Conservation (phyloP, 2,888 invertebrate genomes). For the Mimumesa dahlbomi region DNA sequence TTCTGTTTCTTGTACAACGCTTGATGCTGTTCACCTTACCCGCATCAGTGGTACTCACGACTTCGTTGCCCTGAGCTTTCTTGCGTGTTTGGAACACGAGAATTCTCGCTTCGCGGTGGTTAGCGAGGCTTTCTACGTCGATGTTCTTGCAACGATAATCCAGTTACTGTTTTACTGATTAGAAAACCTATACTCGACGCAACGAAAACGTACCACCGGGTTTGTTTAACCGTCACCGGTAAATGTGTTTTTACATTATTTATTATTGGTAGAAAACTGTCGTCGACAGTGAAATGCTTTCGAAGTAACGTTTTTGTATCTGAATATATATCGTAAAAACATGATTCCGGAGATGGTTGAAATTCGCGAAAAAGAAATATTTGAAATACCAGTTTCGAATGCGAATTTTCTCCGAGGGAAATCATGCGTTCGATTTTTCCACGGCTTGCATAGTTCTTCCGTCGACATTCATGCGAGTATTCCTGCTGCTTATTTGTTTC, state of each 20-base stretch:
- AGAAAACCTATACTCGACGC: not conserved
- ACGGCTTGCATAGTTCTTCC: no score
- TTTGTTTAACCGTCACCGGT: not conserved
- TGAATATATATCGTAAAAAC: no score
- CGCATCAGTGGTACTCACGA: slow-evolving; percentile 5
- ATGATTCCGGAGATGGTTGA: no score
- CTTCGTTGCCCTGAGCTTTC: slow-evolving; percentile 2
- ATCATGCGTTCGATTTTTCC: not conserved
- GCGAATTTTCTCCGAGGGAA: not conserved
- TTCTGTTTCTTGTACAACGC: not conserved
- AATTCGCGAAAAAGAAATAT: no score
- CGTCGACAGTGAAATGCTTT: no score
- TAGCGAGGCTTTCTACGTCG: not conserved
- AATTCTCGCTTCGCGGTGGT: slow-evolving; percentile 1
- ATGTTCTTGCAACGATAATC: not conserved
- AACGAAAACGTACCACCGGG: not conserved
- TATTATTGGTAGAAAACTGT: no score
- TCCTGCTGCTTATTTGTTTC: not conserved
- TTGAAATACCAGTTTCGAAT: no score
- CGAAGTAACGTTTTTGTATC: no score
- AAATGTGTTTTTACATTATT: no score
- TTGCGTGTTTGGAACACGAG: not conserved
- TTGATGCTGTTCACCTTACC: not conserved
- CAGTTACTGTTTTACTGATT: not conserved
- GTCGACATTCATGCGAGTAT: not conserved